Base-by-base conservation (phyloP, 1,140 invertebrate genomes). In the Drosophila littoralis region DNA sequence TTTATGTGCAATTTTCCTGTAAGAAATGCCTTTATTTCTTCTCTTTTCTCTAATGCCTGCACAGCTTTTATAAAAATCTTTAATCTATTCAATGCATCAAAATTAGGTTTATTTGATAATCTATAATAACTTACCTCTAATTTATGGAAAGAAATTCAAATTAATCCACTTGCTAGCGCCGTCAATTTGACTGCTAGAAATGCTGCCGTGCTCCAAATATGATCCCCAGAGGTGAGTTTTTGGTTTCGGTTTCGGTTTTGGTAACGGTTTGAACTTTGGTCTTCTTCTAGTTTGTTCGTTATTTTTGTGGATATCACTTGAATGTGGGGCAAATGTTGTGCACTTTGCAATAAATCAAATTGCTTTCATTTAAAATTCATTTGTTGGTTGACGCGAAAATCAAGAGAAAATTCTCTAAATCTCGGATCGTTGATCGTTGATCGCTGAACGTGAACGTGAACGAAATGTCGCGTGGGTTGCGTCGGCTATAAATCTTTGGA, bases 131-230 rank as follows among this genome's bases (percentile, higher is more conserved):
- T 83, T 42, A 86, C 83, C 83, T 86, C 84, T 74, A 75, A 52
- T 68, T 72, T 60, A 51, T 67, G 73, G 42, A 77, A 46, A 77
- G 73, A 46, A 88, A 89, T 83, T 83, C 46, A 86, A 78, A 63
- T 83, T 86, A 86, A 86, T 86, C 83, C 83, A 86, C 83, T 75
- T 77, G 76, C 60, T 77, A 58, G 75, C 60, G 76, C 68, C 77
- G 80, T 70, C 45, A 67, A 83, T 59, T 64, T 66, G 81, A 74
- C 71, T 57, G 38, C 68, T 64, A 64, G 60, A 65, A 64, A 64
- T 40, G 46, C 15, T 54, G 9, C 33, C 10, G 8, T 52, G 50
- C 32, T 52, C n/a, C 50, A 7, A 35, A 1, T 33, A 9, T 5
- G 45, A 33, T 59, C n/a, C 9, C 13, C 36, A 17, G 36, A 51